Percentiles rank a stretch among this genome's conserved stretches.
Conservation (phyloP, 2,888 invertebrate genomes). For the Nymphalis polychloros region DNA sequence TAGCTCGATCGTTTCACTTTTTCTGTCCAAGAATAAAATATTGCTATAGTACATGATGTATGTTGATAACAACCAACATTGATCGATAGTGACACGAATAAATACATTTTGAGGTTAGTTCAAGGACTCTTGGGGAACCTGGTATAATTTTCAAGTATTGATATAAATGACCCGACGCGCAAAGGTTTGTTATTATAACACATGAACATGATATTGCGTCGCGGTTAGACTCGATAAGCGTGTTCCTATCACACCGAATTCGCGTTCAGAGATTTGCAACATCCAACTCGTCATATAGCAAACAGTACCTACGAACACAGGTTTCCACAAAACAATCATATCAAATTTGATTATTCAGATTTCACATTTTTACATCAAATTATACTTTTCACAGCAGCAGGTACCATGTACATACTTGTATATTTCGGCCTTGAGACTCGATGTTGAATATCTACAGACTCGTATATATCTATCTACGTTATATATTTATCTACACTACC, state of each 20-base stretch:
- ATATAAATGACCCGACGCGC: constrained; percentile 36
- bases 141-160: constrained; percentile 33
- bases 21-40: constrained; percentile 47
- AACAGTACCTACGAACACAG: constrained; percentile 36
- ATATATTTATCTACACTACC: constrained; percentile 73
- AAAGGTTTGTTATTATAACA: constrained; percentile 42
- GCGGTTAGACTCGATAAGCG: constrained; percentile 53
- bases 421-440: constrained; percentile 81
- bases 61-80: constrained; percentile 25
- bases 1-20: constrained; percentile 76
- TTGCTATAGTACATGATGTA: constrained; percentile 27
- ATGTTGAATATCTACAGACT: constrained; percentile 76
- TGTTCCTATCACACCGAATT: constrained; percentile 43
- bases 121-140: constrained; percentile 43
- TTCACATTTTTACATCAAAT: constrained; percentile 57
- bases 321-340: constrained; percentile 48
- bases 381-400: constrained; percentile 61
- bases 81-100: constrained; percentile 41
- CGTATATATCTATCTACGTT: constrained; percentile 59
- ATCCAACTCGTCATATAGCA: constrained; percentile 31
- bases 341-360: constrained; percentile 47
- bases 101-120: constrained; percentile 67
- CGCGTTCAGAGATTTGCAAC: constrained; percentile 37
- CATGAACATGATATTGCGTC: constrained; percentile 55
- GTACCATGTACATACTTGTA: constrained; percentile 62